phyloP scores from a whole-genome alignment of 1,140 invertebrate genomes.

The Drosophila eugracilis region DNA sequence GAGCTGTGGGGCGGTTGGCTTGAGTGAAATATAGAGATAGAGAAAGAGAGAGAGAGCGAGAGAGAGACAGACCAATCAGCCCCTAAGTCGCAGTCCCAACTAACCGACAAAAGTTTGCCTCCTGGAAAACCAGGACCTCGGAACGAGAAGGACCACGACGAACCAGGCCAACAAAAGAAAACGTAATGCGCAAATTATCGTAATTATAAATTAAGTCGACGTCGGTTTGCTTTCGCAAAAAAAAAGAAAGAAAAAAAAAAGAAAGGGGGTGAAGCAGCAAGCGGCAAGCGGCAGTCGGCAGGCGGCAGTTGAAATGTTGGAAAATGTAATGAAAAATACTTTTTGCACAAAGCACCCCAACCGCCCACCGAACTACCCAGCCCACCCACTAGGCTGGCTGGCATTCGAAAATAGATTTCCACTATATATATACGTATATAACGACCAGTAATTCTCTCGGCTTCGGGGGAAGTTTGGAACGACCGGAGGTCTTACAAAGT shows the following conservation, averaged over 20 bases:
- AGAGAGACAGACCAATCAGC: too few relatives aligned
- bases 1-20: neutral
- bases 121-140: neutral
- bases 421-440: constrained; percentile 56
- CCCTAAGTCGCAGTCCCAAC: constrained; percentile 29
- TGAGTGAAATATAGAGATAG: neutral
- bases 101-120: constrained; percentile 71
- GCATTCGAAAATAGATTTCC: constrained; percentile 81
- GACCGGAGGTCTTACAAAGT: constrained; percentile 44
- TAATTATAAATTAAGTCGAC: constrained; percentile 84
- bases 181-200: constrained; percentile 83
- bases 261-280: neutral
- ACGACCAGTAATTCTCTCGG: constrained; percentile 40
- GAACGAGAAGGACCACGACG: neutral
- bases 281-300: too few relatives aligned
- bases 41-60: neutral
- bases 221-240: constrained; percentile 48
- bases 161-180: constrained; percentile 74
- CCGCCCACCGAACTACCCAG: neutral
- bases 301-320: constrained; percentile 36
- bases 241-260: neutral
- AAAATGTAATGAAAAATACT: constrained; percentile 79
- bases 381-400: constrained; percentile 40
- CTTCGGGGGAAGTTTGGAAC: constrained; percentile 25
- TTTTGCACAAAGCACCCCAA: constrained; percentile 37